Base-by-base conservation (phyloP, 2,888 invertebrate genomes). In the Lamellibrachia satsuma region DNA sequence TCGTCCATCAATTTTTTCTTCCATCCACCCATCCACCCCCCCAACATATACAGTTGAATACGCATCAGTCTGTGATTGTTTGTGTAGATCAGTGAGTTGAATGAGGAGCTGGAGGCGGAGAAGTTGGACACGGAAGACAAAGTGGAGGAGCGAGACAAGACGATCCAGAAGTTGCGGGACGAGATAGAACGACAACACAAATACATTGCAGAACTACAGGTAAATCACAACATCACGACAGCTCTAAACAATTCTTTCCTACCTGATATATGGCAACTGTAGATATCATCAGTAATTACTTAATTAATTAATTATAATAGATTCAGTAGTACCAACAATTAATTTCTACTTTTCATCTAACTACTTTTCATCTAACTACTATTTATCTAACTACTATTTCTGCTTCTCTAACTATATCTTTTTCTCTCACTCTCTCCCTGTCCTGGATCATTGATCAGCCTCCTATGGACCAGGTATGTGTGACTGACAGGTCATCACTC, bases 171-270 rank as follows among this genome's bases (percentile, higher is more conserved):
- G 90, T 51, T 91, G 60, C 92, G 52, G 91, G 93, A 93, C 51
- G 90, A 90, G 52, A 7, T 92, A 52, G 90, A 92, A 51, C 75
- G 92, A 92, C 93, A 93, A 90, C 60, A 90, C 52, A 92, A 93
- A 51, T 93, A 93, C 92, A 93, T 91, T 51, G 92, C 93, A 15
- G 92, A 93, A 52, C 92, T 93, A 90, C 93, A 93, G 57, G 92
- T 93, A 52, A 92, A 52, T 39, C 90, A 93, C 22, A 52, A 93
- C 55, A 93, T 15, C 11, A 75, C 75, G 4, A 75, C 75, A 22
- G 15, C n/a, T 75, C n/a, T 39, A 39, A 39, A 39, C 39, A 39
- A 75, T 22, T 75, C 22, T 15, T 6, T 22, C 15, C 4, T 15
- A 22, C n/a, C 75, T 75, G 22, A 75, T 75, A 15, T 22, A 22